Evolutionary conservation across 1,140 invertebrate species (phyloP), one percentile per base, ranked within the genome.

Genomic region (Zaprionus vittiger): DNA sequence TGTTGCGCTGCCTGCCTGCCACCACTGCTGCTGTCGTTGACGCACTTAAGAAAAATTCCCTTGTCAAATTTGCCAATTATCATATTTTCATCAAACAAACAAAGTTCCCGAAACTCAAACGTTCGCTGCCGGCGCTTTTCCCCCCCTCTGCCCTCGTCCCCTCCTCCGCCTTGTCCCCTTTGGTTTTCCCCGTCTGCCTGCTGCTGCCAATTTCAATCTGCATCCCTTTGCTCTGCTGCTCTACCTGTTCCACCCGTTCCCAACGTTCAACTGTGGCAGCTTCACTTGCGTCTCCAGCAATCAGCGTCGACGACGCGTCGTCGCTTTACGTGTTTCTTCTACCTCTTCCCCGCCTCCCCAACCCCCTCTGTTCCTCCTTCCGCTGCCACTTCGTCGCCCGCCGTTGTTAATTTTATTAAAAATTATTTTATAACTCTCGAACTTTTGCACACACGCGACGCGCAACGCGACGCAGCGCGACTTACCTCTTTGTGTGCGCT

Each of bases 41-140:
- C 83, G 87, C 86, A 82, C 79, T 90, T 85, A 89, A 91, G 84
- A 91, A 92, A 92, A 92, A 92, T 92, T 92, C 91, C 86, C 83
- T 85, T 91, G 86, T 92, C 91, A 92, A 92, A 92, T 92, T 91
- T 92, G 91, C 91, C 91, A 92, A 92, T 92, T 92, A 92, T 92
- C 91, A 92, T 92, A 92, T 92, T 92, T 92, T 91, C 91, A 89
- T 91, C 91, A 92, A 91, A 91, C 82, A 91, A 91, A 91, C 81
- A 90, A 90, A 90, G 86, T 90, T 89, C 79, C 79, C 71, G 69
- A 81, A 74, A 78, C 64, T 68, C 75, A 73, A 78, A 74, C 75
- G 74, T 37, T 73, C 22, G 69, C 70, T 72, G 74, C 26, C 57
- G 74, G 73, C 73, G 44, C 20, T 60, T 44, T 15, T 2, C 14